Percentiles rank a stretch among this genome's conserved stretches.
Evolutionary conservation across 2,113 vertebrate genomes (phyloP).

Genomic region (Clarias magur): DNA sequence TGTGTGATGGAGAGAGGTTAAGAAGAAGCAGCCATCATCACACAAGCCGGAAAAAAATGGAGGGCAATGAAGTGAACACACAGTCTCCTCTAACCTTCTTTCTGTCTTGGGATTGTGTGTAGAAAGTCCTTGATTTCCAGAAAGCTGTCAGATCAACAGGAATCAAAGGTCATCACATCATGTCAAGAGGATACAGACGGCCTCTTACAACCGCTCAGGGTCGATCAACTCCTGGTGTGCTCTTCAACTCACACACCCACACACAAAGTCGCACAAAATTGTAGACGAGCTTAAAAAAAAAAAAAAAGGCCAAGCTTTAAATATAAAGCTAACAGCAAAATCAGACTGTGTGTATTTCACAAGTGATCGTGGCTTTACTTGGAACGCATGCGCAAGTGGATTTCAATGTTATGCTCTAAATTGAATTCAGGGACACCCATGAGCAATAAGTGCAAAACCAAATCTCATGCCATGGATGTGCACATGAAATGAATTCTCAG

Average conservation of each 20-base stretch:
- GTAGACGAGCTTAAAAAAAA: neutral
- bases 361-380: neutral
- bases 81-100: neutral
- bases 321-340: neutral
- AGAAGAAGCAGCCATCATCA: neutral
- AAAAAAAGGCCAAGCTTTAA: neutral
- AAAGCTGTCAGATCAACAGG: neutral
- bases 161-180: neutral
- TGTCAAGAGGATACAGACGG: neutral
- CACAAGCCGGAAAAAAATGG: neutral
- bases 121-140: neutral
- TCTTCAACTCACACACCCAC: neutral
- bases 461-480: no score
- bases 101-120: neutral
- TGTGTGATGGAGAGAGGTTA: neutral
- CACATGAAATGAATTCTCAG: neutral
- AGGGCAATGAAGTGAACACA: neutral
- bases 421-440: neutral
- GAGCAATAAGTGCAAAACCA: no score
- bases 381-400: neutral
- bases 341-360: neutral
- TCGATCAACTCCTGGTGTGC: neutral
- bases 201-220: neutral
- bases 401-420: neutral
- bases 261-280: neutral